Evolutionary conservation across 2,797 vertebrate genomes (phyloP), one percentile per base, ranked within the genome.

Genomic region (Discoglossus pictus): DNA sequence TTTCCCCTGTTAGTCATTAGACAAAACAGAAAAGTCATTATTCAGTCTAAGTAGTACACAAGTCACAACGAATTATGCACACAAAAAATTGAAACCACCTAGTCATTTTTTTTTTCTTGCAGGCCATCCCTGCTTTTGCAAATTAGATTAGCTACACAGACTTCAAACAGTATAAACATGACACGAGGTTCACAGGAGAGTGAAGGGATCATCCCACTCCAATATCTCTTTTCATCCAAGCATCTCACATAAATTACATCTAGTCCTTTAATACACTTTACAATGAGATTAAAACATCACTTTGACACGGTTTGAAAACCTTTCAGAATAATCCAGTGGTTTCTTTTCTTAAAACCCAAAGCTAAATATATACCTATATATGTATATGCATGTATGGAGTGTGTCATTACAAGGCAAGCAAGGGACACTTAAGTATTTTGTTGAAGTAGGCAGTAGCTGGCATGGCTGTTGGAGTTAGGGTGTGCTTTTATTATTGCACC

Each of bases 271-370:
- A 87, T 87, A 84, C 81, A 83, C 80, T 83, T 86, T 83, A 72
- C 79, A 78, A 74, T 74, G 82, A 87, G 86, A 89, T 90, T 88
- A 87, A 90, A 89, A 88, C 85, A 87, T 90, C 89, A 86, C 83
- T 79, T 77, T 86, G 88, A 88, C 87, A 86, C 82, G 23, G 60
- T 84, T 84, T 80, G 74, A 68, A 85, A 78, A 59, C 80, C 74
- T 75, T 76, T 65, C 59, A 47, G 75, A 65, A 2, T 2, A 68
- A 61, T 66, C 72, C 53, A 67, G 73, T 17, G 56, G 74, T 80
- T 77, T 74, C 75, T 80, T 74, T 50, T 72, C 77, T 73, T 54
- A 54, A 31, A 54, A 38, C 12, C 17, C 38, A 55, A 20, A 38
- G 34, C 11, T 5, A 9, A 2, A 34, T 31, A 16, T 12, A 48